A percentile compares a stretch with the other conserved stretches of the same genome.
These are phyloP conservation scores for Platycheirus albimanus DNA, from an alignment of 2,888 invertebrate species.

Conservation along the genomic window DNA sequence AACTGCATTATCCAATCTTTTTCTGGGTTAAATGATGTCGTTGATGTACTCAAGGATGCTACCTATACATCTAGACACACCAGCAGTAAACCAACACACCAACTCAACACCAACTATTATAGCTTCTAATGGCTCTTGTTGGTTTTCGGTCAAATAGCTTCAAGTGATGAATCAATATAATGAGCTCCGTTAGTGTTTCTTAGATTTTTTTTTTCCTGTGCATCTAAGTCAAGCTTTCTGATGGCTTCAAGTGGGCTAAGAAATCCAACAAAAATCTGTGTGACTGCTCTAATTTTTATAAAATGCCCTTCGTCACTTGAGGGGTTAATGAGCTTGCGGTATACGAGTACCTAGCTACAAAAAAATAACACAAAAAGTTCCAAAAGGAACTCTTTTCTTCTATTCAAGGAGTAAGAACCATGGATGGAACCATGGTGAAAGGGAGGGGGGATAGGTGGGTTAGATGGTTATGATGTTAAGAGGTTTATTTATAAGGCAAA, in stretches of 20 bases:
- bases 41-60: conserved; percentile 45
- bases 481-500: conserved; percentile 50
- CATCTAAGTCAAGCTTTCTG: conserved; percentile 15
- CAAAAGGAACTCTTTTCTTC: background rate
- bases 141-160: conserved; percentile 73
- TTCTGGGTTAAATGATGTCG: conserved; percentile 67
- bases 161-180: conserved; percentile 71
- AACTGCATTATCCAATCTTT: conserved; percentile 60
- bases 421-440: too few species aligned
- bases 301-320: conserved; percentile 38
- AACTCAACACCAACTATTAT: too few species aligned
- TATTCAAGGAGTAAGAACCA: background rate
- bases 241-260: background rate
- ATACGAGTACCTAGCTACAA: background rate
- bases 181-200: conserved; percentile 61
- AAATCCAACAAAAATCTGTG: conserved; percentile 33
- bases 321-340: conserved; percentile 44
- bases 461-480: conserved; percentile 40
- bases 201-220: background rate
- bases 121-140: conserved; percentile 62
- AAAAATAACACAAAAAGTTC: background rate
- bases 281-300: conserved; percentile 53
- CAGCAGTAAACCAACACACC: too few species aligned
- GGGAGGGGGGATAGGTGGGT: background rate
- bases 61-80: conserved; percentile 25